Evolutionary conservation across 2,113 vertebrate genomes (phyloP), one percentile per base, ranked within the genome.

Genomic region (Stictonetta naevosa): DNA sequence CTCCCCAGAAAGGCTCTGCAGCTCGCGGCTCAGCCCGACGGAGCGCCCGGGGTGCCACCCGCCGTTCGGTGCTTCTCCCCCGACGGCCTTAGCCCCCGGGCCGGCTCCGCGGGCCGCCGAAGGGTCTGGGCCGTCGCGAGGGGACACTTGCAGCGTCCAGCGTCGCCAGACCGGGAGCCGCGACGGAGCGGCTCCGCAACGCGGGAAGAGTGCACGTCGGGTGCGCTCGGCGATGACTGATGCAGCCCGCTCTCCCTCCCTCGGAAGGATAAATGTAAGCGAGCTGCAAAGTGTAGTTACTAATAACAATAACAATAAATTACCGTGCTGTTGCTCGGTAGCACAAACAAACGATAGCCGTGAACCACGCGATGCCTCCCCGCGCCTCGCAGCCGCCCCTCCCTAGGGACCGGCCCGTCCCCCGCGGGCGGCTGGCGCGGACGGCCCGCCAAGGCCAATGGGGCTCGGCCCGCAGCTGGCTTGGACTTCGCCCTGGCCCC

Each of bases 301-400:
- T 86, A 79, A 91, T 91, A 90, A 88, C 92, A 73, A 92, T 92
- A 92, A 96, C 95, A 91, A 92, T 96, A 94, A 94, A 95, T 95
- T 92, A 83, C 25, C 21, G 79, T 60, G 78, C 92, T 59, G 72
- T 67, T 76, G 79, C 63, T 95, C 90, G 16, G 72, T 67, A 71
- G 88, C 74, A 34, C 86, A 88, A 91, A 95, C 90, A 50, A 92
- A 78, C 53, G 89, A 67, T 66, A 25, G 59, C 85, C n/a, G 23
- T 20, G 76, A 72, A 46, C 62, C 42, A 7, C 31, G 48, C 36
- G 18, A 56, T 83, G 46, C 60, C 15, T 73, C 33, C 44, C 64
- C 18, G 68, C 4, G 40, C n/a, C 44, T 69, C 18, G 17, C 58
- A 64, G 75, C 38, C 42, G 15, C 38, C 21, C 56, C 42, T 64